Evolutionary conservation across 2,888 invertebrate species (phyloP).

Genomic region (Aphidoletes aphidimyza): DNA sequence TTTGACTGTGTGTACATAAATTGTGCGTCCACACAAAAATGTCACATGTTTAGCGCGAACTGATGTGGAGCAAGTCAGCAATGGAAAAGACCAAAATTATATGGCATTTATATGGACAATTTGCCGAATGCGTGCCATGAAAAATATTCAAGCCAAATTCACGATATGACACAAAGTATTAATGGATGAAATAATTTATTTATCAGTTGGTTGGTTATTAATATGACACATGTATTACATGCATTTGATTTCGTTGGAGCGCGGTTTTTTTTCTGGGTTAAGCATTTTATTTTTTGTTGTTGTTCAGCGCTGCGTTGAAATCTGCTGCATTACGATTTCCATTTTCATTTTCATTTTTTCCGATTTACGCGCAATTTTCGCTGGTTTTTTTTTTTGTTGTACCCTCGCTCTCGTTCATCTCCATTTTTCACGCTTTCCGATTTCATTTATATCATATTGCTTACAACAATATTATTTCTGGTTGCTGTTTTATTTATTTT

Average conservation of each 20-base stretch:
- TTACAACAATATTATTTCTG: constrained; percentile 20
- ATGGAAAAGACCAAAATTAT: neutral
- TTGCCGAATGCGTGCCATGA: constrained; percentile 42
- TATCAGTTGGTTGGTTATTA: constrained; percentile 46
- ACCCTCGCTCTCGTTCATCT: neutral
- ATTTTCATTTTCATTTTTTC: constrained; percentile 15
- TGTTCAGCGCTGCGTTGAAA: neutral
- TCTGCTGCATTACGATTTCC: neutral
- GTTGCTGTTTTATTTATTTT: neutral
- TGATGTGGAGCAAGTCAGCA: neutral
- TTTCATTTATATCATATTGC: neutral
- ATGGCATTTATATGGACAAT: constrained; percentile 49
- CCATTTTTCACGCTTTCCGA: constrained; percentile 33
- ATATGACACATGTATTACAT: constrained; percentile 46
- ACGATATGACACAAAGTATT: constrained; percentile 45
- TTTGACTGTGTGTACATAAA: neutral
- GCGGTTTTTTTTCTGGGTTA: neutral
- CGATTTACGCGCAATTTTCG: neutral
- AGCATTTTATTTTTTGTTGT: neutral
- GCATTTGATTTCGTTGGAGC: constrained; percentile 7
- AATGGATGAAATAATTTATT: constrained; percentile 51
- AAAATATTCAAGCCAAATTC: constrained; percentile 22
- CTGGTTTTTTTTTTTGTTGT: neutral
- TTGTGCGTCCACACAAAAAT: neutral
- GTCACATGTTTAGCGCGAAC: constrained; percentile 15